A percentile compares a stretch with the other conserved stretches of the same genome.
phyloP scores from a whole-genome alignment of 2,888 invertebrate genomes.

The Eupithecia exiguata region DNA sequence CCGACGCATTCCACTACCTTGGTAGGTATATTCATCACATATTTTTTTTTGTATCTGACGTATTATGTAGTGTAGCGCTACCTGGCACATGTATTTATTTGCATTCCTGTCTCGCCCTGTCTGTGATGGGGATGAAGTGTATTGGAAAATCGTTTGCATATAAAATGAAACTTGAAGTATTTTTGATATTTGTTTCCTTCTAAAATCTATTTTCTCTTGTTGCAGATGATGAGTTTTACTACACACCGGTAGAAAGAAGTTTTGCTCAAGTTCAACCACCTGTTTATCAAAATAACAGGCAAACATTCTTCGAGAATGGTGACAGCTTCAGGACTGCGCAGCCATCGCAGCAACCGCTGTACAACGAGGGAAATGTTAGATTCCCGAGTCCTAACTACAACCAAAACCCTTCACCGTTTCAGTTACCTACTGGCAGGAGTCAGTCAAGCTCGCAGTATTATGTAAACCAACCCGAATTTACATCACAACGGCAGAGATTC shows the following conservation, averaged over 20 bases:
- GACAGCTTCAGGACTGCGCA: slow-evolving; percentile 69
- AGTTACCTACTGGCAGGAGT: slow-evolving; percentile 78
- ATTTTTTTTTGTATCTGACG: slow-evolving; percentile 19
- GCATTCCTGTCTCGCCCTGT: slow-evolving; percentile 24
- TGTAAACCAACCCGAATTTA: slow-evolving; percentile 77
- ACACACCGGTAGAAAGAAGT: slow-evolving; percentile 78
- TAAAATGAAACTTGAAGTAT: slow-evolving; percentile 7
- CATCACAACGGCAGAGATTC: slow-evolving; percentile 70
- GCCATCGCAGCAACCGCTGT: slow-evolving; percentile 66
- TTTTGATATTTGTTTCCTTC: background rate
- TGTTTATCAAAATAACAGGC: slow-evolving; percentile 72
- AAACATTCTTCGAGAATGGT: slow-evolving; percentile 70
- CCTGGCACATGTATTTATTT: slow-evolving; percentile 17
- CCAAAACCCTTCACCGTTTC: slow-evolving; percentile 80
- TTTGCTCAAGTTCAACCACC: slow-evolving; percentile 82
- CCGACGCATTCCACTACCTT: too few relatives aligned
- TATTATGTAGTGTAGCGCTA: slow-evolving; percentile 14
- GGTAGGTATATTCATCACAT: background rate
- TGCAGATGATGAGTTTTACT: slow-evolving; percentile 80
- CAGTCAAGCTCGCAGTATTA: slow-evolving; percentile 76
- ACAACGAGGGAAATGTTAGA: slow-evolving; percentile 69
- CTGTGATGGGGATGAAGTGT: slow-evolving; percentile 15
- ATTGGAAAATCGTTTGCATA: slow-evolving; percentile 16
- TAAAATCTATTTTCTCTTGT: slow-evolving; percentile 51
- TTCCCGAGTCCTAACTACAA: slow-evolving; percentile 79